Base-by-base conservation (phyloP, 1,140 invertebrate genomes). In the Drosophila sturtevanti region DNA sequence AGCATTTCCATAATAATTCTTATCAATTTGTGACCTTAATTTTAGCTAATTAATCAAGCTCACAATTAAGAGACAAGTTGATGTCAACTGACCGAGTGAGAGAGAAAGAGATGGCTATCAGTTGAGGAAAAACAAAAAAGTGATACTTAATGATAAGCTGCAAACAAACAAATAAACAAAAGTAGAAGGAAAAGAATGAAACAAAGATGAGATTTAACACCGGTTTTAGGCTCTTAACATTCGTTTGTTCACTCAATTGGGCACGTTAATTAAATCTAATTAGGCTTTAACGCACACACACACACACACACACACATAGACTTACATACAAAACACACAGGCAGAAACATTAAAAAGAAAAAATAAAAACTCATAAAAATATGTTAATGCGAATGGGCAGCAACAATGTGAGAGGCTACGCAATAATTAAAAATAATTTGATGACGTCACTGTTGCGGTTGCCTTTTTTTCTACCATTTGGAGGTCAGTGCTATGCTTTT, bases 361-460 rank as follows among this genome's bases (percentile, higher is more conserved):
- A 2, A 22, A 61, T 38, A 37, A 41, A 65, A 27, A 60, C 18
- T 38, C 55, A 64, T 51, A 51, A 67, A 51, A 68, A 64, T 51
- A 75, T 55, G 58, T 24, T 22, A 11, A 66, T 64, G 51, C 27
- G 12, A 24, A 21, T n/a, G 18, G 7, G 51, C 52, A 37, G 22
- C 41, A n/a, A 52, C 0, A 44, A 44, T 44, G 41, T 7, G 41
- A 2, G 41, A 63, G 48, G 35, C 59, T 54, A 75, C 64, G 78
- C 66, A 62, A 86, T 79, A 62, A 76, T 79, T 86, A 86, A 63
- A 87, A 87, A 81, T 86, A 86, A 76, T 75, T 72, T 51, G 71
- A 69, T 86, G 81, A 86, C 81, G 81, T 86, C 82, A 86, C 75
- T 21, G 21, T 41, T 58, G 65, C 51, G 38, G 21, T 27, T 24